These are phyloP conservation scores for Chymomyza procnemis DNA, from an alignment of 2,888 invertebrate genomes.

Conservation along the genomic window DNA sequence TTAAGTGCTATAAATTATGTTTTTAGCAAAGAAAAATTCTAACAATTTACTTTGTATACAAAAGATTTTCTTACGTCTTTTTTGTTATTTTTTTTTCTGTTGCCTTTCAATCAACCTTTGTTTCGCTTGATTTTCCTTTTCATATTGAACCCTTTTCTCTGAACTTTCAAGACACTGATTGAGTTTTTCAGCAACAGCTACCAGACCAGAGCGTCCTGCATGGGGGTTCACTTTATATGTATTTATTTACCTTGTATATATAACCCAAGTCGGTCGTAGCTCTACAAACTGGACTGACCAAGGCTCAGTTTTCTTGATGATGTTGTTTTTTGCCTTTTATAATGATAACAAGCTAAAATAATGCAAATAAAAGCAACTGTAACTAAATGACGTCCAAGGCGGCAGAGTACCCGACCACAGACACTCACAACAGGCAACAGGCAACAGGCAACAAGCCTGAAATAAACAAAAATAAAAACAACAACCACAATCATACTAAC, in stretches of 20 bases:
- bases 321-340: constrained; percentile 1
- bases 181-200: neutral
- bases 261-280: neutral
- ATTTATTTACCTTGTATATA: no score
- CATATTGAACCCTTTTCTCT: neutral
- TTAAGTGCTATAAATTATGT: constrained; percentile 44
- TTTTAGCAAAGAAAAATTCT: neutral
- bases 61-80: neutral
- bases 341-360: constrained; percentile 8
- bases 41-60: neutral
- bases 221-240: neutral
- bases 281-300: neutral
- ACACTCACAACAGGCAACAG: constrained; percentile 7
- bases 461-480: constrained; percentile 9
- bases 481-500: constrained; percentile 50
- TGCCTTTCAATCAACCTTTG: constrained; percentile 2
- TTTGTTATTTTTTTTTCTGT: neutral
- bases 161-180: neutral
- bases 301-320: neutral
- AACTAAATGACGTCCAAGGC: constrained; percentile 38
- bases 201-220: no score
- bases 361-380: constrained; percentile 54
- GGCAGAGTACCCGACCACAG: neutral
- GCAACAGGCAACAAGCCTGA: neutral
- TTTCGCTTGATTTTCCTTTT: neutral